Evolutionary conservation across 2,797 vertebrate species (phyloP), one percentile per base, ranked within the genome.

Genomic region (Hemibagrus guttatus): DNA sequence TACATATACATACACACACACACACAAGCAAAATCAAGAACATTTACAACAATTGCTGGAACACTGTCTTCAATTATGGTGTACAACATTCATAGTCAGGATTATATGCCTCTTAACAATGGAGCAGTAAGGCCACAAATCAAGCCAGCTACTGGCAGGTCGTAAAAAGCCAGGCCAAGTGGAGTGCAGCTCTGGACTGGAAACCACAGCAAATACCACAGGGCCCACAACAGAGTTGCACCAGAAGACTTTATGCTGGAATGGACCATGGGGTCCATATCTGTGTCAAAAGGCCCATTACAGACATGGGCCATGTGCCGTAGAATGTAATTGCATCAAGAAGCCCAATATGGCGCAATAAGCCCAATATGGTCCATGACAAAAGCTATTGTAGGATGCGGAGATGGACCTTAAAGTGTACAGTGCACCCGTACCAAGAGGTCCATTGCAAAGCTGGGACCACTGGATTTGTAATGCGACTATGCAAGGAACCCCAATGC

Each of bases 61-160:
- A 81, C 79, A 72, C 52, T 81, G 64, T 64, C 78, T 56, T 81
- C 59, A 72, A 80, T 81, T 81, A 74, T 39, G 6, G 17, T 35
- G 54, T 52, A 49, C 26, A 5, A 39, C 56, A 78, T 79, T 78
- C 35, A 42, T 31, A 46, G n/a, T 66, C 31, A 28, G 23, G 61
- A 58, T 59, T 75, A 74, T 84, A 75, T 52, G 61, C 66, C 35
- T 82, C 68, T 81, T 71, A 63, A 74, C 87, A 74, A 74, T 87
- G 83, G 79, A 72, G 54, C 85, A 74, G 54, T 35, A 49, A 23
- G 61, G 71, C 54, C 69, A 84, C 69, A 80, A 85, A 75, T 84
- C 88, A 82, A 79, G n/a, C 46, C 35, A 74, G 68, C 66, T 85
- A 84, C 84, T 85, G 87, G 78, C 83, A 85, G 58, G 78, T 81